A percentile compares a stretch with the other conserved stretches of the same genome.
These are phyloP conservation scores for Nymphicus hollandicus DNA, from an alignment of 2,113 vertebrate species.

Conservation along the genomic window DNA sequence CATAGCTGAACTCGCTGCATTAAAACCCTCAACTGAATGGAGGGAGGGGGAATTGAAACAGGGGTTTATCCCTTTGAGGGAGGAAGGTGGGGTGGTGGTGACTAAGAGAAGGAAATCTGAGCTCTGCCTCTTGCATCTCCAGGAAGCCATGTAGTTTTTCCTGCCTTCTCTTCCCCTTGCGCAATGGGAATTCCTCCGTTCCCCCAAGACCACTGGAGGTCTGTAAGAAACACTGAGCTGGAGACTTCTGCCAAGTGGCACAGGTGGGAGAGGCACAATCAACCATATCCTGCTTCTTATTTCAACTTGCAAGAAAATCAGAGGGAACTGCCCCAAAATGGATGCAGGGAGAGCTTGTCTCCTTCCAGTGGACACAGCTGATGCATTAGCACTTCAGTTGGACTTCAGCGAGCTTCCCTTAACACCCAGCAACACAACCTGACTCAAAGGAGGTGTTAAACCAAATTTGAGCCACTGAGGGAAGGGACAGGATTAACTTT, in stretches of 20 bases:
- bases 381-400: not conserved
- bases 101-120: not conserved
- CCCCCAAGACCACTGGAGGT: accelerated
- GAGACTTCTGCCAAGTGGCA: not conserved
- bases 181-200: not conserved
- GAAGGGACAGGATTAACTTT: not conserved
- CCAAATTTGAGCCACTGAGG: not conserved
- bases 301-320: not conserved
- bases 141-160: not conserved
- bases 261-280: not conserved
- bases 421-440: not conserved
- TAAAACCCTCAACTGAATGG: not conserved
- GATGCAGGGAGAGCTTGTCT: not conserved
- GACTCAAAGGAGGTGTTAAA: not conserved
- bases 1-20: accelerated
- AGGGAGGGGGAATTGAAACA: not conserved
- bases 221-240: not conserved
- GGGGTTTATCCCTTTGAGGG: not conserved
- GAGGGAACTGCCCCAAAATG: not conserved
- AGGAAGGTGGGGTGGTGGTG: not conserved
- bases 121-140: not conserved
- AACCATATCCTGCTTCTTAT: not conserved
- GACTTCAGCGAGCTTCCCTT: not conserved
- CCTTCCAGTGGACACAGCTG: not conserved
- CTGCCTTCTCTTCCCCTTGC: not conserved